Conservation (phyloP, 2,888 invertebrate genomes). For the Blera fallax region DNA sequence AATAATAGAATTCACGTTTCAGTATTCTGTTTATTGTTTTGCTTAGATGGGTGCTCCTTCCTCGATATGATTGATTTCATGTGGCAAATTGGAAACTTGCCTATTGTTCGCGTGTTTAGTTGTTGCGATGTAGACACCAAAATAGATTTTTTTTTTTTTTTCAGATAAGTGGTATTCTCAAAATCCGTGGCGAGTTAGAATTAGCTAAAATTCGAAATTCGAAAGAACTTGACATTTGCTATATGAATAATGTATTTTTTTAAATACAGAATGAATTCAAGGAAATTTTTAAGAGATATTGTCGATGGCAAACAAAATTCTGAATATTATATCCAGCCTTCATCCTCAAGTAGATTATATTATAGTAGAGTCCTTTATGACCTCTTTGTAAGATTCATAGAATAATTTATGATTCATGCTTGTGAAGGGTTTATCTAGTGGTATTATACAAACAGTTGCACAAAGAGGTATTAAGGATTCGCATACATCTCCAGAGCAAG, state of each 20-base stretch:
- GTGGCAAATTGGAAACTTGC: conserved; percentile 53
- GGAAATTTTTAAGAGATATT: too few relatives aligned
- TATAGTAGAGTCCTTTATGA: too few relatives aligned
- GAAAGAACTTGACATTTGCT: neutral
- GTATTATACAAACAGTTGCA: neutral
- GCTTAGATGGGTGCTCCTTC: conserved; percentile 10
- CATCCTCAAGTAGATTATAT: neutral
- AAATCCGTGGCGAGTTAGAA: neutral
- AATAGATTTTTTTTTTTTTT: neutral
- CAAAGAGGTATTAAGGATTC: neutral
- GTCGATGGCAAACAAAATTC: neutral
- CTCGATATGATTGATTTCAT: conserved; percentile 43
- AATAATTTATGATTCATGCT: neutral
- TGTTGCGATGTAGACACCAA: neutral
- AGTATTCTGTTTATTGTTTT: neutral
- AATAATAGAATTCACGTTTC: conserved; percentile 23
- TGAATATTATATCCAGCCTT: neutral
- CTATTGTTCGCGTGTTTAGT: conserved; percentile 48
- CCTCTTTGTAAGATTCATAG: too few relatives aligned
- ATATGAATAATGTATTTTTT: neutral
- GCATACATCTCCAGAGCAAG: neutral
- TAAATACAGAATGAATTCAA: neutral
- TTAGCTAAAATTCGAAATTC: neutral
- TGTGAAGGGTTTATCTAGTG: neutral
- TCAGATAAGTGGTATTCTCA: neutral